phyloP scores from a whole-genome alignment of 2,797 vertebrate genomes.

The Ctenochaetus hawaiiensis region DNA sequence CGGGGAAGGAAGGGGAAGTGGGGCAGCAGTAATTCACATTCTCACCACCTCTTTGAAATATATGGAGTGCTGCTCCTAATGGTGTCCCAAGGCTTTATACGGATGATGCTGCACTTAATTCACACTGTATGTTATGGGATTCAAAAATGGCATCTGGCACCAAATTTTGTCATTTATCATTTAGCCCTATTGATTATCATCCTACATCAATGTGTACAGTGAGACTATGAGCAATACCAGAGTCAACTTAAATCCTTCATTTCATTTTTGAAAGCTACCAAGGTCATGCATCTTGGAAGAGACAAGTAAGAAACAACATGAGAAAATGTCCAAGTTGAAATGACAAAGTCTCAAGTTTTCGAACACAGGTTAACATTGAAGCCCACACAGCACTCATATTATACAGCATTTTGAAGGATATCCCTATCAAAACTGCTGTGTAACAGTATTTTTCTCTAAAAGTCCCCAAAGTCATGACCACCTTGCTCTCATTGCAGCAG shows the following conservation, averaged over 20 bases:
- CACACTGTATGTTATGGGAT: not conserved
- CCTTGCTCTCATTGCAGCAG: conserved; percentile 10
- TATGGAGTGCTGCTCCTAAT: conserved; percentile 51
- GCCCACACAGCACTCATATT: not conserved
- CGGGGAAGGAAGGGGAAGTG: conserved; percentile 61
- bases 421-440: not conserved
- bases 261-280: not conserved
- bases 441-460: not conserved
- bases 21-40: conserved; percentile 76
- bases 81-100: conserved; percentile 38
- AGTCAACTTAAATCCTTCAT: not conserved
- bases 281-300: not conserved
- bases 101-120: conserved; percentile 2
- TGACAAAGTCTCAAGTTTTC: not conserved
- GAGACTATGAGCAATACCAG: too few species aligned
- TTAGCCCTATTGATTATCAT: too few species aligned
- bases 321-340: conserved; percentile 10
- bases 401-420: conserved; percentile 9
- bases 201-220: too few species aligned
- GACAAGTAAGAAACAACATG: not conserved
- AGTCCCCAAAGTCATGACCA: conserved; percentile 2
- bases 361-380: not conserved
- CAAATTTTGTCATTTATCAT: too few species aligned
- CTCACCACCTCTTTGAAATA: conserved; percentile 62
- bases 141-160: too few species aligned